These are phyloP conservation scores for Aratinga solstitialis DNA, from an alignment of 2,797 vertebrate genomes.

Conservation along the genomic window DNA sequence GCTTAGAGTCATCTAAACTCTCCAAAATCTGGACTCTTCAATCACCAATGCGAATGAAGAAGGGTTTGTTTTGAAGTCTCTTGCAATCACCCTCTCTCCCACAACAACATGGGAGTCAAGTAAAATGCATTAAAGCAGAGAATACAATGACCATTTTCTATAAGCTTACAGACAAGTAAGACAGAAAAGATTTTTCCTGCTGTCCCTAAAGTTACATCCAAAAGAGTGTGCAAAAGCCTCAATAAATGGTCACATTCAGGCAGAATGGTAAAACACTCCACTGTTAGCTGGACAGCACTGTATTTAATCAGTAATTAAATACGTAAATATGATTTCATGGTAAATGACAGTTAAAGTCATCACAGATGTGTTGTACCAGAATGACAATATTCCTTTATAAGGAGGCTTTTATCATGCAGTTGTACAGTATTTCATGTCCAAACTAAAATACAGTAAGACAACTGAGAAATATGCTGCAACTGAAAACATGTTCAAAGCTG, in stretches of 20 bases:
- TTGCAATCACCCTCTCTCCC: background rate
- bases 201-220: background rate
- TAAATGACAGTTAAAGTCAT: background rate
- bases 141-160: background rate
- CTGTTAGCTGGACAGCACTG: background rate
- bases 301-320: background rate
- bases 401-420: background rate
- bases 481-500: background rate
- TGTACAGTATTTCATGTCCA: conserved; percentile 5
- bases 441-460: background rate
- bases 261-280: background rate
- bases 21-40: background rate
- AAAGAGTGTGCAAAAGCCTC: background rate
- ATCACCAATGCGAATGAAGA: background rate
- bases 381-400: background rate
- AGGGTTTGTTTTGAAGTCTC: background rate
- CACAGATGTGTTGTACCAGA: background rate
- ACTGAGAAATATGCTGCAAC: conserved; percentile 9
- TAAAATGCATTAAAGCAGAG: background rate
- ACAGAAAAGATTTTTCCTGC: background rate
- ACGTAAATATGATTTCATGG: background rate
- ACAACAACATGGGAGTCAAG: background rate
- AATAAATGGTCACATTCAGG: background rate
- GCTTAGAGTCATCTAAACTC: background rate
- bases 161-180: background rate